Evolutionary conservation across 30 jellyfish, hydroid and myxozoan species (phyloP).

Genomic region (Nemopilema nomurai): DNA sequence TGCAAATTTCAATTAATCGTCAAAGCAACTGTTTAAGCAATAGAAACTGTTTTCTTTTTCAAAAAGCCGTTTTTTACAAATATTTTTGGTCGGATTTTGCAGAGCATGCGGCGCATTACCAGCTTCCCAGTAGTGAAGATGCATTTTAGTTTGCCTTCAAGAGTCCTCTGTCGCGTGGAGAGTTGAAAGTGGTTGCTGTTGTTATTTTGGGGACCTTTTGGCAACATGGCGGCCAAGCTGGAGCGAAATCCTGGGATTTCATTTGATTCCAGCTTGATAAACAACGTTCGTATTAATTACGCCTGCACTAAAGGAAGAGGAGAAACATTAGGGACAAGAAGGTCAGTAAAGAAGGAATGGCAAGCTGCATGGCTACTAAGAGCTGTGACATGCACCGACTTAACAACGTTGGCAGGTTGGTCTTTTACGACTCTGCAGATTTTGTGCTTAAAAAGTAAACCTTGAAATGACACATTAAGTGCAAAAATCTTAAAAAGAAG

Average conservation of each 20-base stretch:
- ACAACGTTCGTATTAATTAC: slow-evolving; percentile 66
- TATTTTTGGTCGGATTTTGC: too few relatives aligned
- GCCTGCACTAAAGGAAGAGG: slow-evolving; percentile 90
- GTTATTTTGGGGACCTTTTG: neutral
- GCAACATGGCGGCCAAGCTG: slow-evolving; percentile 52
- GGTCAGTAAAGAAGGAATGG: slow-evolving; percentile 93
- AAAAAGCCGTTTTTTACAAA: too few relatives aligned
- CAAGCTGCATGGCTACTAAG: slow-evolving; percentile 96
- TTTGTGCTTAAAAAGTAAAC: too few relatives aligned
- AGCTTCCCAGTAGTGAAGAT: too few relatives aligned
- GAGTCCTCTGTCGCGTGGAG: neutral
- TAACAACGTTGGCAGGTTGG: slow-evolving; percentile 86
- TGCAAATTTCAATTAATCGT: too few relatives aligned
- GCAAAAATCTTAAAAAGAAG: too few relatives aligned
- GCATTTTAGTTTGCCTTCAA: too few relatives aligned
- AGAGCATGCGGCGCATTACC: too few relatives aligned
- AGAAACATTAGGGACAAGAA: slow-evolving; percentile 78
- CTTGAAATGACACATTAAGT: too few relatives aligned
- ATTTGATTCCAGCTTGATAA: slow-evolving; percentile 85
- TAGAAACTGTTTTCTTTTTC: too few relatives aligned
- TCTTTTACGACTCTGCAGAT: neutral
- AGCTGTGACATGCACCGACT: slow-evolving; percentile 86
- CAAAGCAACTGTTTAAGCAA: too few relatives aligned
- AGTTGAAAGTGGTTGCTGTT: slow-evolving; percentile 8
- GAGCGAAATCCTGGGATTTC: slow-evolving; percentile 88